Evolutionary conservation across 2,888 invertebrate genomes (phyloP).

Genomic region (Chaitophorus viminalis): DNA sequence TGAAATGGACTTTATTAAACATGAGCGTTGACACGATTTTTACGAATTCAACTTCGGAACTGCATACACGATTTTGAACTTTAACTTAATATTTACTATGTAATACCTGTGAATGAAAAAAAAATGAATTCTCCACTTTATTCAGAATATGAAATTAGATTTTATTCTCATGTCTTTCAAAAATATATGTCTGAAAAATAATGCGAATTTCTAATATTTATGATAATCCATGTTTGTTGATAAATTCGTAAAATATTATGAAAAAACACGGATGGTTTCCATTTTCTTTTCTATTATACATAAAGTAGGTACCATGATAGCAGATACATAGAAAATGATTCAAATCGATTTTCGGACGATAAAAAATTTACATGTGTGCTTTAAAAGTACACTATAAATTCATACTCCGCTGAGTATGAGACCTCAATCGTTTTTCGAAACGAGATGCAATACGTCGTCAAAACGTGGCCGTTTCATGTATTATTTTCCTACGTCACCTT

Average conservation of each 20-base stretch:
- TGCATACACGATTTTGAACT: background rate
- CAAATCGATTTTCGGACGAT: background rate
- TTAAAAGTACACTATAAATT: too few relatives aligned
- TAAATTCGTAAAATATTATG: background rate
- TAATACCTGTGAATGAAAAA: background rate
- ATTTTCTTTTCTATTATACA: too few relatives aligned
- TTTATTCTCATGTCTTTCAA: background rate
- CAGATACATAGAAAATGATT: background rate
- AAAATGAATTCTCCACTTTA: background rate
- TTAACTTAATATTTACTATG: background rate
- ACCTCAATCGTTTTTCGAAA: too few relatives aligned
- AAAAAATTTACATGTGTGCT: background rate
- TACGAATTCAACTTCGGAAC: background rate
- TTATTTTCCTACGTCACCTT: too few relatives aligned
- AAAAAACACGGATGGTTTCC: background rate
- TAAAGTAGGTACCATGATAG: too few relatives aligned
- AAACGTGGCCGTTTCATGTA: too few relatives aligned
- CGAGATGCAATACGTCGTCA: too few relatives aligned
- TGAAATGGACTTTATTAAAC: background rate
- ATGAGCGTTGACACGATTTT: background rate
- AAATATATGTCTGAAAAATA: background rate
- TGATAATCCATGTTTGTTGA: background rate
- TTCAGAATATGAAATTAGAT: constrained; percentile 1
- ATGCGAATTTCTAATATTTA: background rate
- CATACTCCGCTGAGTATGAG: too few relatives aligned